Evolutionary conservation across 2,888 invertebrate genomes (phyloP).

Genomic region (Abscondita cerata): DNA sequence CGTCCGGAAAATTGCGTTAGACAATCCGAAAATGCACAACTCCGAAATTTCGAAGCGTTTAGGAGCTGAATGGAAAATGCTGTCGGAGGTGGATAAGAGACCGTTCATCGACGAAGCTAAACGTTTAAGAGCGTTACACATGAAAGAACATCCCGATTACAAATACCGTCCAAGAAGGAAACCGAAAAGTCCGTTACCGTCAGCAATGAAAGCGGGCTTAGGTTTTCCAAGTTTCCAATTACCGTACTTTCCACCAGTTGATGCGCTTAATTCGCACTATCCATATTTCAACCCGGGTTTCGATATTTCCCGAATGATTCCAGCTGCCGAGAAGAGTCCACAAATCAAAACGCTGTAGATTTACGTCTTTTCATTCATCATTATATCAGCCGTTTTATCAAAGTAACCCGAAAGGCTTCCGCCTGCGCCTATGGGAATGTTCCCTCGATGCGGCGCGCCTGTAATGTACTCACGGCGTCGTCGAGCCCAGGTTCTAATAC

Average conservation of each 20-base stretch:
- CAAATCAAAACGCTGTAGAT: slow-evolving; percentile 67
- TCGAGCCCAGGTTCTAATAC: slow-evolving; percentile 58
- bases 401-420: slow-evolving; percentile 59
- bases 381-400: slow-evolving; percentile 74
- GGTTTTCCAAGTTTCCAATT: slow-evolving; percentile 71
- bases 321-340: slow-evolving; percentile 52
- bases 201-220: slow-evolving; percentile 49
- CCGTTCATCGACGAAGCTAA: slow-evolving; percentile 97
- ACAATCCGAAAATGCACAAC: slow-evolving; percentile 93
- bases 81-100: slow-evolving; percentile 85
- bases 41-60: slow-evolving; percentile 90
- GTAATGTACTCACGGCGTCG: slow-evolving; percentile 57
- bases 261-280: slow-evolving; percentile 66
- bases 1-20: slow-evolving; percentile 90
- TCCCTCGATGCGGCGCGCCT: slow-evolving; percentile 55
- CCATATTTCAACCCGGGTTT: slow-evolving; percentile 81
- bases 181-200: slow-evolving; percentile 74
- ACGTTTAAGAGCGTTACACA: slow-evolving; percentile 83
- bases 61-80: slow-evolving; percentile 92
- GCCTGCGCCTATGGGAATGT: slow-evolving; percentile 63
- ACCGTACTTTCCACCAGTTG: slow-evolving; percentile 68
- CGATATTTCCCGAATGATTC: slow-evolving; percentile 53
- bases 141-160: slow-evolving; percentile 92
- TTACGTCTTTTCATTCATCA: slow-evolving; percentile 73
- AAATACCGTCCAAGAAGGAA: slow-evolving; percentile 88